A percentile compares a stretch with the other conserved stretches of the same genome.
Evolutionary conservation across 2,888 invertebrate species (phyloP).

Genomic region (Galerucella nymphaeae): DNA sequence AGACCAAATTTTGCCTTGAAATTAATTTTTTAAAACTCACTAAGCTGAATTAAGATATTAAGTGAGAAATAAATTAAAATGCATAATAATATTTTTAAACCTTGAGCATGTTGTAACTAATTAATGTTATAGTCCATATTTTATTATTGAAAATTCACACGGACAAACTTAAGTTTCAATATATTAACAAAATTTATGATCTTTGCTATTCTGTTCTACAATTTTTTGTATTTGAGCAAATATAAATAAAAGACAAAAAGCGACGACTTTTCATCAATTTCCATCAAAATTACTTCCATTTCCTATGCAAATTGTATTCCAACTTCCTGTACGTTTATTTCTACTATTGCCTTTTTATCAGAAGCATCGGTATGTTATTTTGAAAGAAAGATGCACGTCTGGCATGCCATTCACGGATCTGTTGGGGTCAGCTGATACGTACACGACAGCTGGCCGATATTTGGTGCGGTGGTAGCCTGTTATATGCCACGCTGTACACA

Average conservation of each 20-base stretch:
- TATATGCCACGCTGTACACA: constrained; percentile 24
- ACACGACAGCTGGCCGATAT: constrained; percentile 38
- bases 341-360: constrained; percentile 11
- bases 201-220: too few relatives aligned
- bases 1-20: constrained; percentile 14
- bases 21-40: constrained; percentile 3
- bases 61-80: not conserved
- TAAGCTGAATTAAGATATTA: constrained; percentile 11
- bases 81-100: not conserved
- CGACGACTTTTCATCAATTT: too few relatives aligned
- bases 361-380: constrained; percentile 1
- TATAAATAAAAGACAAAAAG: too few relatives aligned
- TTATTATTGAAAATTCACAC: too few relatives aligned
- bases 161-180: not conserved
- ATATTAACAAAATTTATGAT: not conserved
- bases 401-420: constrained; percentile 33
- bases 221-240: too few relatives aligned
- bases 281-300: too few relatives aligned
- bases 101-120: not conserved
- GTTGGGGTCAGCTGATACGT: constrained; percentile 36
- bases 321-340: not conserved
- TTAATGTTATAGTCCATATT: not conserved
- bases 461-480: constrained; percentile 28
- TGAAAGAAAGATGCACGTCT: constrained; percentile 26
- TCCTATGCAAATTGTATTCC: not conserved